These are phyloP conservation scores for Trichomalopsis sarcophagae DNA, from an alignment of 1,140 invertebrate species.

Conservation along the genomic window DNA sequence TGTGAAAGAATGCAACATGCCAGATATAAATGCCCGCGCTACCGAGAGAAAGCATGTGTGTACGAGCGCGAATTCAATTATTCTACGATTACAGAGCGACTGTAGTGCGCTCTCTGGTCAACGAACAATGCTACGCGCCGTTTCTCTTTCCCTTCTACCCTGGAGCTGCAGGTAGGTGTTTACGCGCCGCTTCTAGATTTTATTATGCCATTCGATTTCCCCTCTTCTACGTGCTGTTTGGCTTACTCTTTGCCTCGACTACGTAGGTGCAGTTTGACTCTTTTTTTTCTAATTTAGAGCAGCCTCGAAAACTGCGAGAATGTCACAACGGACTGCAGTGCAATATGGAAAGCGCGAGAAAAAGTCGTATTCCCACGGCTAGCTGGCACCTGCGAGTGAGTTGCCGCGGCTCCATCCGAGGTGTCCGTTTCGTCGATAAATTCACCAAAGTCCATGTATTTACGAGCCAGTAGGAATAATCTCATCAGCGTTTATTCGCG, in stretches of 20 bases:
- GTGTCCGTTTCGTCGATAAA: too few relatives aligned
- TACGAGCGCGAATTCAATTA: constrained; percentile 68
- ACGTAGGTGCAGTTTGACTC: background rate
- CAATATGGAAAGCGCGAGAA: background rate
- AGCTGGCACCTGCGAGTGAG: background rate
- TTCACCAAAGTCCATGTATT: too few relatives aligned
- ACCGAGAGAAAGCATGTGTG: constrained; percentile 14
- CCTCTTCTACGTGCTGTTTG: background rate
- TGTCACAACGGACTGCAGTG: too few relatives aligned
- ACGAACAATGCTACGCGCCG: constrained; percentile 11
- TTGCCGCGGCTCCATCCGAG: too few relatives aligned
- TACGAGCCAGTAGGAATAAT: too few relatives aligned
- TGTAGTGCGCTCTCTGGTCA: constrained; percentile 49
- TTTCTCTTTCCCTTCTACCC: background rate
- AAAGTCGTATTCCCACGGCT: constrained; percentile 10
- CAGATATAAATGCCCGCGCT: constrained; percentile 11
- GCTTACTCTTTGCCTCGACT: background rate
- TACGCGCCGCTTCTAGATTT: constrained; percentile 4
- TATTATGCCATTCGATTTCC: background rate
- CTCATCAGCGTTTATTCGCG: too few relatives aligned
- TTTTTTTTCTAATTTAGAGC: background rate
- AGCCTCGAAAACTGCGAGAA: too few relatives aligned
- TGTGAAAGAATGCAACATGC: too few relatives aligned
- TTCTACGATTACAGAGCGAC: constrained; percentile 69
- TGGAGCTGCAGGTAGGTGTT: too few relatives aligned